Evolutionary conservation across 2,888 invertebrate genomes (phyloP), one percentile per base, ranked within the genome.

Genomic region (Polymixis flavicincta): DNA sequence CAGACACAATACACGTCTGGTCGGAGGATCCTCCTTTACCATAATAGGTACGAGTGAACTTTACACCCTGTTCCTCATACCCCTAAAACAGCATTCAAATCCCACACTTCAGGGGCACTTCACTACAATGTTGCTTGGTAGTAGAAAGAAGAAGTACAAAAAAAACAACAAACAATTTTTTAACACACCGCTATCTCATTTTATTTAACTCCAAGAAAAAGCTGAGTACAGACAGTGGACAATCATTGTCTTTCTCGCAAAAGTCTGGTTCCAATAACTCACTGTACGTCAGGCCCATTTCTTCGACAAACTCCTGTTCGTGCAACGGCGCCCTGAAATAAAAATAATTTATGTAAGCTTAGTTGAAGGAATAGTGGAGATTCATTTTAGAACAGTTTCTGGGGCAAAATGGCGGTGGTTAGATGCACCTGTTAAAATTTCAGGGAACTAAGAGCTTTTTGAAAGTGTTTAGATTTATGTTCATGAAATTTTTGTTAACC

Each of bases 151-250:
- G 9, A 50, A 32, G 2, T 14, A 13, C 4, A 45, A 74, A 22
- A 48, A 32, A 63, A n/a, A 60, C n/a, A 72, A 60, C 22, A 57
- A 61, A 60, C 1, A 63, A 13, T 69, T 54, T 50, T 54, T 59
- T 55, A 55, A 48, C 28, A 64, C 64, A 52, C 25, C 19, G 59
- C 67, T 87, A 90, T 74, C 87, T 92, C 57, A 90, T 86, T 89
- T 92, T 92, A 88, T 95, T 95, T 25, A 95, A 86, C 52, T 91
- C 90, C 67, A 95, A 89, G 70, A 93, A 84, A 81, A 93, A 93
- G 79, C 89, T 88, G 57, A 95, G 68, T 37, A 94, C 66, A 5
- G 95, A 95, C 71, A 95, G 89, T 0, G 94, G 94, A 72, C 94
- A 95, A 61, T 94, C 94, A 79, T 90, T 89, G 60, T 83, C 76